These are phyloP conservation scores for Catalaphyllia jardinei DNA, from an alignment of 64 coral and sea anemone species.

Conservation along the genomic window DNA sequence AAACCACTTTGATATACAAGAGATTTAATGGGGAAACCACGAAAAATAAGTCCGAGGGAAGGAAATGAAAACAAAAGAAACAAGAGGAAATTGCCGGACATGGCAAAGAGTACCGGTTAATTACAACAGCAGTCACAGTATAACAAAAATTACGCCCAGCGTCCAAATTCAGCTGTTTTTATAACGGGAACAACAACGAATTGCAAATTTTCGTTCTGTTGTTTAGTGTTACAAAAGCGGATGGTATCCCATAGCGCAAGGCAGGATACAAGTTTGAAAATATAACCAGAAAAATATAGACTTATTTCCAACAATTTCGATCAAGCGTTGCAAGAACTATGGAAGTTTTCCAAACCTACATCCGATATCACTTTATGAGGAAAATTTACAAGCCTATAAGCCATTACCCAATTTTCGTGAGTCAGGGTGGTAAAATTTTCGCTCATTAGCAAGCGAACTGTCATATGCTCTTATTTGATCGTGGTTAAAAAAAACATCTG, in stretches of 20 bases:
- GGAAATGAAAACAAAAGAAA: too few relatives aligned
- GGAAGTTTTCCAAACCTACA: not conserved
- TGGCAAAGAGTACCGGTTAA: not conserved
- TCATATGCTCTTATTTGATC: slow-evolving; percentile 30
- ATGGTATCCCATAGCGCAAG: slow-evolving; percentile 6
- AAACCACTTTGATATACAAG: too few relatives aligned
- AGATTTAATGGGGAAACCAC: too few relatives aligned
- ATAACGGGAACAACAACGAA: not conserved
- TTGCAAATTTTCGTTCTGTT: not conserved
- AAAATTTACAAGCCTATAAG: slow-evolving; percentile 41
- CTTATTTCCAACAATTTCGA: not conserved
- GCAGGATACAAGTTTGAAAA: not conserved
- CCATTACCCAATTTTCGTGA: slow-evolving; percentile 39
- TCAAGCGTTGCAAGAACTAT: not conserved
- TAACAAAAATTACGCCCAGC: not conserved
- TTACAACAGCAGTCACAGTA: not conserved
- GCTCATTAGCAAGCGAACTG: slow-evolving; percentile 31
- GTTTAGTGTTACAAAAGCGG: not conserved
- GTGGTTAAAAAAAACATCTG: slow-evolving; percentile 28
- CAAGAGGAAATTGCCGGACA: not conserved
- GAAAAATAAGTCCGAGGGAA: not conserved
- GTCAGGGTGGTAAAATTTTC: not conserved
- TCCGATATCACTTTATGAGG: not conserved
- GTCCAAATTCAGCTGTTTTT: not conserved
- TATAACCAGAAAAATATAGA: not conserved